A percentile compares a stretch with the other conserved stretches of the same genome.
phyloP scores from a whole-genome alignment of 2,888 invertebrate species.

The Agrochola lychnidis region DNA sequence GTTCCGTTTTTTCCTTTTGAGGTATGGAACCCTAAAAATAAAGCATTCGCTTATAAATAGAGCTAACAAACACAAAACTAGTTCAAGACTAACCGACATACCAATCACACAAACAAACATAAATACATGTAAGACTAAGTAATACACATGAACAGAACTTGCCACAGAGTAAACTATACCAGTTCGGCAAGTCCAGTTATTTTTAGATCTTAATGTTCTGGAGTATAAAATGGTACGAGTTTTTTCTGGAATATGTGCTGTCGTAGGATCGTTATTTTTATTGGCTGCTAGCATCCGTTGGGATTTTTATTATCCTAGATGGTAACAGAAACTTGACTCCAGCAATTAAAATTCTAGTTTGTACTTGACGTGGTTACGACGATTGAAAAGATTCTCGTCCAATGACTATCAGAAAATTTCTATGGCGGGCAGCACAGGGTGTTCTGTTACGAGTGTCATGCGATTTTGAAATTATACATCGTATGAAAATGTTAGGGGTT shows the following conservation, averaged over 20 bases:
- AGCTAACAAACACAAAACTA: conserved; percentile 59
- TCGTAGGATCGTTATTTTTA: conserved; percentile 34
- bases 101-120: conserved; percentile 48
- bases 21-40: conserved; percentile 6
- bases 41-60: conserved; percentile 39
- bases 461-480: not conserved
- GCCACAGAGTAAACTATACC: conserved; percentile 52
- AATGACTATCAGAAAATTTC: not conserved
- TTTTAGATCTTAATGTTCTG: conserved; percentile 57
- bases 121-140: conserved; percentile 3
- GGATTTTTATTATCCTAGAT: not conserved
- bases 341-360: not conserved
- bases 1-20: too few relatives aligned
- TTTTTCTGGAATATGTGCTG: conserved; percentile 49
- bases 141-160: conserved; percentile 26
- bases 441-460: not conserved
- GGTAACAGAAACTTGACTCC: conserved; percentile 1
- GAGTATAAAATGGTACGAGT: conserved; percentile 26
- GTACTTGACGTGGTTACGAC: not conserved
- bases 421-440: not conserved
- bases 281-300: conserved; percentile 13
- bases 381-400: not conserved
- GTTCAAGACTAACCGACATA: conserved; percentile 61
- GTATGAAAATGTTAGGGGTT: too few relatives aligned
- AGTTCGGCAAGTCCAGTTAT: conserved; percentile 55